Base-by-base conservation (phyloP, 2,888 invertebrate species). In the Luperina testacea region DNA sequence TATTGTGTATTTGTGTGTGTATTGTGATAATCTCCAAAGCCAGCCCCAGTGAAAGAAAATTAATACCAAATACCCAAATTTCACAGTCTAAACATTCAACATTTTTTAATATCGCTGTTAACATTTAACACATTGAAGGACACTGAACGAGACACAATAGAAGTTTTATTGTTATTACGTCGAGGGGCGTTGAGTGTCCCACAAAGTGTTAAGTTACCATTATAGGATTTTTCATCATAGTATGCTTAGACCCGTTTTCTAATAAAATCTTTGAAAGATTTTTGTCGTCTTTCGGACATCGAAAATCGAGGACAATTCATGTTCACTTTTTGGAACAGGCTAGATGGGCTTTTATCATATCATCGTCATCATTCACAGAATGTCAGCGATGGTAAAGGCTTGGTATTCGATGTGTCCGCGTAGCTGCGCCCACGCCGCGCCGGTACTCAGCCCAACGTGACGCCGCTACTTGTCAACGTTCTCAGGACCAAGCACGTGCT, bases 401-500 rank as follows among this genome's bases (percentile, higher is more conserved):
- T 83, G 80, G 77, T 77, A 83, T 88, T 80, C 83, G 76, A 13
- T 38, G 69, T 68, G 32, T 9, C 77, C 64, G 38, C 51, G 48
- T 59, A 74, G 72, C 80, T 42, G 61, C 63, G 64, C 86, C 85
- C 63, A 61, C 78, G 78, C 65, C 73, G 57, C 78, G 78, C 65
- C 73, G 57, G 74, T 68, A 68, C 73, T 68, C 67, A 76, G 65
- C 48, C 27, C 74, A 70, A 86, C 80, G 78, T 88, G 86, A 78
- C 67, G 68, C 63, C 65, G 72, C 72, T 72, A 75, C 84, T 84
- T 80, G 74, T 68, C 71, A 77, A 75, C 61, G 85, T 85, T 85
- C 87, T 77, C 81, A 84, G 76, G 74, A 74, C 27, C 45, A 20
- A 45, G 27, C 75, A 71, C 85, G 88, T 85, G 85, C 17, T 59